Base-by-base conservation (phyloP, 2,113 vertebrate genomes). In the Psophia crepitans region DNA sequence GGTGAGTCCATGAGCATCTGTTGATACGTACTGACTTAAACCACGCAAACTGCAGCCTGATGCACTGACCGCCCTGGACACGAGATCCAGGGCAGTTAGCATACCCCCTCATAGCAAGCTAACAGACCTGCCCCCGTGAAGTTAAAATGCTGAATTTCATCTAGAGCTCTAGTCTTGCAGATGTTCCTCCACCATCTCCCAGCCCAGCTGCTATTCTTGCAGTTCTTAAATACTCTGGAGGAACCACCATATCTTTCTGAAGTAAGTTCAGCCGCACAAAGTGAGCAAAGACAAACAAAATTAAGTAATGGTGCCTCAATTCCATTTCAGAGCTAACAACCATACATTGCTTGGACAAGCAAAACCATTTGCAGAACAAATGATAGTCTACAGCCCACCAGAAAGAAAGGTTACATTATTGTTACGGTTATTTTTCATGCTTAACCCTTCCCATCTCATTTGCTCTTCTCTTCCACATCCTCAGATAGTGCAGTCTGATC, bases 281-380 rank as follows among this genome's bases (percentile, higher is more conserved):
- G 27, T n/a, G 44, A 81, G 69, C 51, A 90, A 93, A 92, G 87
- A n/a, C 56, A 89, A 96, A 56, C 63, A 90, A 71, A 79, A n/a
- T 30, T 41, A 70, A 69, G n/a, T 27, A 73, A 48, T 2, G 37
- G 32, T 28, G 58, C 58, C 90, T 79, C 61, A 43, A 32, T 84
- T 82, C 48, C 14, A 63, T 58, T 94, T 90, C 49, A 94, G 80
- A 95, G 79, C 66, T 77, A 77, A 44, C 49, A 79, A 54, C 27
- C 23, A 20, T 33, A 22, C n/a, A 5, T 22, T 48, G 56, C 58
- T 78, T 35, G 51, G 58, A 87, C 70, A 80, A 90, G 71, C 37
- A 84, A 86, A 92, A 77, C 24, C 49, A 66, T 75, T 75, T 71
- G 37, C 56, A 81, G 74, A 89, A 91, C 43, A 91, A 91, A 75